phyloP scores from a whole-genome alignment of 2,888 invertebrate genomes.

The Luperina nickerlii region DNA sequence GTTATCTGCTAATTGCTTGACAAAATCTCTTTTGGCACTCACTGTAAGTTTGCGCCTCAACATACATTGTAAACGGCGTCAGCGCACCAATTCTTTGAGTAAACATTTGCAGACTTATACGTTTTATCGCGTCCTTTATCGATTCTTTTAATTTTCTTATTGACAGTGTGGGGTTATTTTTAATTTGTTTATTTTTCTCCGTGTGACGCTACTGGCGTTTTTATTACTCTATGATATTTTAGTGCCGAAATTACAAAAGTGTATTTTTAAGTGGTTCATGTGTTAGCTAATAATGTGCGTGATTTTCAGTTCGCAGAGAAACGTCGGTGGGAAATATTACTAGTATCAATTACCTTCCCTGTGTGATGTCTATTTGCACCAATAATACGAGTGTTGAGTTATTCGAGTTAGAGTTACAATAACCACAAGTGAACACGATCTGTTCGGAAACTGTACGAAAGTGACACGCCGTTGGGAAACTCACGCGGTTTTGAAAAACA shows the following conservation, averaged over 20 bases:
- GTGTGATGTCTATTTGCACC: slow-evolving; percentile 84
- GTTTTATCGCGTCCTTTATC: slow-evolving; percentile 74
- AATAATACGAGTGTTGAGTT: slow-evolving; percentile 83
- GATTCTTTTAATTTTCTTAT: slow-evolving; percentile 72
- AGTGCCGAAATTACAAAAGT: slow-evolving; percentile 69
- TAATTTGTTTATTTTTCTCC: slow-evolving; percentile 57
- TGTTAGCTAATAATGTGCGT: slow-evolving; percentile 76
- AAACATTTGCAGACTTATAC: slow-evolving; percentile 75
- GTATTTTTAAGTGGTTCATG: slow-evolving; percentile 72
- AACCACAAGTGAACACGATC: slow-evolving; percentile 89
- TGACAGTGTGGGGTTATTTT: slow-evolving; percentile 61
- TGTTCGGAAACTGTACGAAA: slow-evolving; percentile 84
- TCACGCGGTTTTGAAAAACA: slow-evolving; percentile 85
- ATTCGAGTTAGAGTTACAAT: slow-evolving; percentile 83
- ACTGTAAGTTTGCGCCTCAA: slow-evolving; percentile 72
- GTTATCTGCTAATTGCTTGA: slow-evolving; percentile 85
- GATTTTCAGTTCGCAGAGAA: slow-evolving; percentile 85
- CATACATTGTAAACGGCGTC: slow-evolving; percentile 67
- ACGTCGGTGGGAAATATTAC: slow-evolving; percentile 81
- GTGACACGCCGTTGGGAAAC: slow-evolving; percentile 87
- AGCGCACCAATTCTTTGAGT: slow-evolving; percentile 76
- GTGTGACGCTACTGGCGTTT: slow-evolving; percentile 39
- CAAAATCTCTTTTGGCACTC: slow-evolving; percentile 83
- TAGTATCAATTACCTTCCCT: slow-evolving; percentile 87
- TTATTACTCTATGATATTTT: slow-evolving; percentile 77